Conservation (phyloP, 2,113 vertebrate genomes). For the Xyliphius kryptos region DNA sequence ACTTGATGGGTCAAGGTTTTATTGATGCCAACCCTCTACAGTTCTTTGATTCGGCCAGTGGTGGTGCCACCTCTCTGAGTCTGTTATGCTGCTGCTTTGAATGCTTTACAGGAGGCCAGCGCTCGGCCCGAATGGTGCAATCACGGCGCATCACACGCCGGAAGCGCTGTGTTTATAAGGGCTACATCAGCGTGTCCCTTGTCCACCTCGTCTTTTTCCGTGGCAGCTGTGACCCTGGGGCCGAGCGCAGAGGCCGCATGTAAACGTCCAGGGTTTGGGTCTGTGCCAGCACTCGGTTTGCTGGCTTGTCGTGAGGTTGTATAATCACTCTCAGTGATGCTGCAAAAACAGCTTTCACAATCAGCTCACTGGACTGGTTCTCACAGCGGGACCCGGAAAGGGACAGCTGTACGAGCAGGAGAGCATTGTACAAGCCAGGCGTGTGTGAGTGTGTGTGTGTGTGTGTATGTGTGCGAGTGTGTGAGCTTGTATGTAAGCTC, state of each 20-base stretch:
- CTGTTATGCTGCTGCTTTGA: not conserved
- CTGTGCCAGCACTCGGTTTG: slow-evolving; percentile 44
- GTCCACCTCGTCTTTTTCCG: slow-evolving; percentile 11
- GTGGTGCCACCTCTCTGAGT: not conserved
- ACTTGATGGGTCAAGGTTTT: no score
- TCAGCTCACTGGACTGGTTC: no score
- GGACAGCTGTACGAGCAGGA: slow-evolving; percentile 14
- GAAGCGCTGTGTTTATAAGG: not conserved
- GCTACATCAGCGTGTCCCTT: not conserved
- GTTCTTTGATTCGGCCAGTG: not conserved
- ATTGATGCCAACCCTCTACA: no score
- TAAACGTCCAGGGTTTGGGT: slow-evolving; percentile 20
- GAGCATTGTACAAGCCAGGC: no score
- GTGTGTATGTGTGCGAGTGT: slow-evolving; percentile 15
- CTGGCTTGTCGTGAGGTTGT: slow-evolving; percentile 53
- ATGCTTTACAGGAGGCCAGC: slow-evolving; percentile 1
- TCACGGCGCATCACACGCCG: not conserved
- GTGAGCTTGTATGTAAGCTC: slow-evolving; percentile 63
- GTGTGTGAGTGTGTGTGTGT: slow-evolving; percentile 26
- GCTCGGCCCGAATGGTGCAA: slow-evolving; percentile 17
- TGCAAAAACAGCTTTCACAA: slow-evolving; percentile 69
- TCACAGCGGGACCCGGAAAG: no score
- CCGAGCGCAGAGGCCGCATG: slow-evolving; percentile 17
- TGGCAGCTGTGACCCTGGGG: slow-evolving; percentile 21
- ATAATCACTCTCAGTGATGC: slow-evolving; percentile 57